Evolutionary conservation across 1,140 invertebrate species (phyloP).

Genomic region (Megathymus violae): DNA sequence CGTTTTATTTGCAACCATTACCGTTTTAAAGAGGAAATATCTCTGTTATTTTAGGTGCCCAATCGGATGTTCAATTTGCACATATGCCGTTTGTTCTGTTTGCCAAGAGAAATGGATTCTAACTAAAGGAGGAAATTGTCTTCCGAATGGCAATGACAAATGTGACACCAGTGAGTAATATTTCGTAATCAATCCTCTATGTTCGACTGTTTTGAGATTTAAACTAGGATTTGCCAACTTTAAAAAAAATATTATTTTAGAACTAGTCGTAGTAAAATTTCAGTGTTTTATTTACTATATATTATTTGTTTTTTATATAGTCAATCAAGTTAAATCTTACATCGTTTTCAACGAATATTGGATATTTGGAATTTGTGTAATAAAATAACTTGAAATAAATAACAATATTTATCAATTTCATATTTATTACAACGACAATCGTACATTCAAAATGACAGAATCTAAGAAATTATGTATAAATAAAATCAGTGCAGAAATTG

Average conservation of each 20-base stretch:
- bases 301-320: no score
- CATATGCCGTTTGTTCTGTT: conserved; percentile 86
- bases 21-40: conserved; percentile 37
- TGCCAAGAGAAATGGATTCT: conserved; percentile 89
- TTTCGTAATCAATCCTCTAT: conserved; percentile 28
- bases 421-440: background rate
- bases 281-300: no score
- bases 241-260: conserved; percentile 6
- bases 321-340: no score
- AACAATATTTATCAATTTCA: background rate
- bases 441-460: conserved; percentile 41
- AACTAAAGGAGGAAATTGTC: conserved; percentile 88
- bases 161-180: conserved; percentile 84
- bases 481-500: conserved; percentile 47
- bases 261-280: background rate
- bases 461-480: conserved; percentile 50
- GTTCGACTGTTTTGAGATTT: conserved; percentile 23
- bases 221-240: conserved; percentile 3
- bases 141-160: conserved; percentile 86
- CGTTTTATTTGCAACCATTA: conserved; percentile 41
- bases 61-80: conserved; percentile 89
- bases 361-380: background rate
- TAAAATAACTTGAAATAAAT: background rate
- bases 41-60: conserved; percentile 85
- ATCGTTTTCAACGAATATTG: background rate